These are phyloP conservation scores for Tachycineta bicolor DNA, from an alignment of 2,113 vertebrate species.

Conservation along the genomic window DNA sequence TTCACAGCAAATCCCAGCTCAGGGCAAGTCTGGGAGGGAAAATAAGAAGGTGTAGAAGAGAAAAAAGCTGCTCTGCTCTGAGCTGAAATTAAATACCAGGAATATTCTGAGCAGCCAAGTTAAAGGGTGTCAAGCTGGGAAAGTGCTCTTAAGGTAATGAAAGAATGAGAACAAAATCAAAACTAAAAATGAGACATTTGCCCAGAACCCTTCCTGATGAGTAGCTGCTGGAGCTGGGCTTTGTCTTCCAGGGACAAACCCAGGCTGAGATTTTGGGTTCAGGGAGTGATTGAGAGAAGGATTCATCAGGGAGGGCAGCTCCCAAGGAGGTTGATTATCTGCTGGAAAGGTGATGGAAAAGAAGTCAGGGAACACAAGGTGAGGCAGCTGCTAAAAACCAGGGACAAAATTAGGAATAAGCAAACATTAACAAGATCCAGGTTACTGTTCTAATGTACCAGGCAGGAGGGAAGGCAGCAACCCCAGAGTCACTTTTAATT, in stretches of 20 bases:
- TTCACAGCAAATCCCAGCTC: not conserved
- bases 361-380: slow-evolving; percentile 35
- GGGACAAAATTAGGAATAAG: not conserved
- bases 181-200: not conserved
- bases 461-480: slow-evolving; percentile 14
- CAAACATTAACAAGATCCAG: not conserved
- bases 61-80: not conserved
- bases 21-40: not conserved
- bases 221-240: not conserved
- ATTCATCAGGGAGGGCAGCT: not conserved
- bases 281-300: not conserved
- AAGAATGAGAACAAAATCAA: not conserved
- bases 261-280: not conserved
- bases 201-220: not conserved
- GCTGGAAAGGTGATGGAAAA: not conserved
- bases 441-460: not conserved
- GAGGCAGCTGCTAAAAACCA: slow-evolving; percentile 1
- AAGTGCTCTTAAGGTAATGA: slow-evolving; percentile 18
- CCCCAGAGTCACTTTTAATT: not conserved
- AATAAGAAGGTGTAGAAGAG: not conserved
- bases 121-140: not conserved
- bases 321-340: not conserved
- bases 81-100: not conserved
- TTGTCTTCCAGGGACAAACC: not conserved
- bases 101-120: not conserved